Evolutionary conservation across 2,888 invertebrate species (phyloP), one percentile per base, ranked within the genome.

Genomic region (Herminia tarsipennalis): DNA sequence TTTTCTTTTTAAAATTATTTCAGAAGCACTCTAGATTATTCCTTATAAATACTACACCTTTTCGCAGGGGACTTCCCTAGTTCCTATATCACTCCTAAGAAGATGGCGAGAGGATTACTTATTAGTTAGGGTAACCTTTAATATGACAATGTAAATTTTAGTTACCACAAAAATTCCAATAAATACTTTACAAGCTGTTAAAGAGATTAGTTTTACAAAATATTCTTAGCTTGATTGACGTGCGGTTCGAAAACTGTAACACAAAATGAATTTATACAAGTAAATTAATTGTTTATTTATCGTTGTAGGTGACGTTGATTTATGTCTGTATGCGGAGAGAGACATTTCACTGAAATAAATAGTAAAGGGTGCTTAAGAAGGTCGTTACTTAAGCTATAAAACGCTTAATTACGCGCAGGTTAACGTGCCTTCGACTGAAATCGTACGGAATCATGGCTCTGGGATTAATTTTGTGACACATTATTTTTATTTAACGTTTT

Each of bases 361-460:
- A 66, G 61, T 50, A 62, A 61, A 56, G 45, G 52, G 61, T 65
- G 57, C 58, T 67, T 56, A 54, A 56, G 43, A 54, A 58, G 54
- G 59, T 64, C 66, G 66, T 74, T 66, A 74, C 56, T 66, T 39
- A 22, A 30, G 62, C 56, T 51, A 65, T 77, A 72, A 76, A 72
- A 57, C 42, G 59, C 66, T 74, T 76, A 66, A 77, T 66, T 62
- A 55, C 65, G 51, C 47, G 28, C 35, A 57, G 47, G 53, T 61
- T n/a, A 56, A 46, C 39, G 43, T 55, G 51, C 51, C 30, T 49
- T 37, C 14, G 34, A 42, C 9, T 47, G 29, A 45, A 51, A 53
- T 42, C 35, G 29, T 63, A 41, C 28, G 5, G 48, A 51, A 55
- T 43, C 37, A 62, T 60, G 28, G 36, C 38, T 10, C 14, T 17